These are phyloP conservation scores for Homarus americanus DNA, from an alignment of 1,140 invertebrate genomes.

Conservation along the genomic window DNA sequence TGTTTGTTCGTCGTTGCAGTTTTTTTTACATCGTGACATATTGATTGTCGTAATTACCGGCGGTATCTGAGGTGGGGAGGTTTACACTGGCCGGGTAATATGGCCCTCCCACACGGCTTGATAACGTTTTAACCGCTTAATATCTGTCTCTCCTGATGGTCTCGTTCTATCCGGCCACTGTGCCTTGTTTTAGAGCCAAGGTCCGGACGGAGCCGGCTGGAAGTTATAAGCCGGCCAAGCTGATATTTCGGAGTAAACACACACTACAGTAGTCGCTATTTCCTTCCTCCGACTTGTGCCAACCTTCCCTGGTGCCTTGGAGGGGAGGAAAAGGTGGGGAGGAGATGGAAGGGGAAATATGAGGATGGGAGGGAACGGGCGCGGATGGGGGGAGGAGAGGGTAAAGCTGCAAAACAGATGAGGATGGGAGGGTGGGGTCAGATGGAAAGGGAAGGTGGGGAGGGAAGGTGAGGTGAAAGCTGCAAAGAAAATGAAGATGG, in stretches of 20 bases:
- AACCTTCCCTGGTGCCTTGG: too few species aligned
- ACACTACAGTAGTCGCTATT: too few species aligned
- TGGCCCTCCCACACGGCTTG: too few species aligned
- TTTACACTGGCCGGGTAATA: slow-evolving; percentile 41
- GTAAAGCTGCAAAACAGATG: too few species aligned
- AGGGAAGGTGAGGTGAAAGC: too few species aligned
- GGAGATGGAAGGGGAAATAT: background rate
- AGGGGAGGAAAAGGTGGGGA: too few species aligned
- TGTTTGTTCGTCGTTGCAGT: slow-evolving; percentile 39
- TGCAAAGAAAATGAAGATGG: too few species aligned
- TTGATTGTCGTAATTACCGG: slow-evolving; percentile 67
- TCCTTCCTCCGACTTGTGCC: too few species aligned
- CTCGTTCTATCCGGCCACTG: background rate
- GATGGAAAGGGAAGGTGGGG: background rate
- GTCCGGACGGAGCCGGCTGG: background rate
- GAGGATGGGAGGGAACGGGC: background rate
- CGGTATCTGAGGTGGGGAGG: background rate
- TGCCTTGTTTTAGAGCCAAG: slow-evolving; percentile 39
- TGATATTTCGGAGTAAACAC: slow-evolving; percentile 34
- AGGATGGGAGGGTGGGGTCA: too few species aligned
- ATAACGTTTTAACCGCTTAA: slow-evolving; percentile 12
- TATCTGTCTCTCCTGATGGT: slow-evolving; percentile 5
- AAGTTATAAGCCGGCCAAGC: slow-evolving; percentile 21
- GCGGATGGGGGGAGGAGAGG: background rate
- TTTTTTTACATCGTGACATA: slow-evolving; percentile 56